Evolutionary conservation across 2,888 invertebrate genomes (phyloP), one percentile per base, ranked within the genome.

Genomic region (Oligia fasciuncula): DNA sequence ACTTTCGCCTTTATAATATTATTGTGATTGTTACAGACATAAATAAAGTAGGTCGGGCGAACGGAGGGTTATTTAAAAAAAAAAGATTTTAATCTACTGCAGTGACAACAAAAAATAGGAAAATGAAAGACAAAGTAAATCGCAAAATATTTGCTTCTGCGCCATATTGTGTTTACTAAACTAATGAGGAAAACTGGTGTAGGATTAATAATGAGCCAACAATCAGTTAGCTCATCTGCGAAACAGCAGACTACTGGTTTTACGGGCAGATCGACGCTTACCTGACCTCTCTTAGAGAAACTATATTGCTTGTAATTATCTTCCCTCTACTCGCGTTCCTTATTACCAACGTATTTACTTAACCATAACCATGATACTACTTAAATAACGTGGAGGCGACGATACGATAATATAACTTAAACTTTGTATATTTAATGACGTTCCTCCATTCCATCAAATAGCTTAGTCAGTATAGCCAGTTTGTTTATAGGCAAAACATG

Each of bases 191-290:
- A 65, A 72, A 43, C 29, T 23, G 17, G 17, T 17, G 0, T 51
- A 0, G 0, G 11, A 51, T 14, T 66, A 62, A 8, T 79, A 74
- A 81, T 68, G 35, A 29, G 9, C 46, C 29, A 11, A 46, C 13
- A 76, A 57, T 68, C 40, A 49, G 60, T 19, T 46, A 40, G 29
- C 46, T 46, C 13, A 5, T n/a, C 4, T 35, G 14, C 49, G n/a
- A 81, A 76, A 57, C 29, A 19, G 14, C 2, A 5, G n/a, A 17
- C 77, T 83, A 77, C 81, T 77, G 35, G 71, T 68, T 77, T 67
- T 62, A 77, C 70, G 11, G 40, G 66, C 54, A n/a, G 54, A 60
- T 23, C 51, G 35, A 46, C 35, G 40, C 77, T 66, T 6, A 11
- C n/a, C 17, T 66, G 76, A 76, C 76, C 66, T 60, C 60, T 76